Evolutionary conservation across 2,797 vertebrate genomes (phyloP).

Genomic region (Melanotaenia boesemani): DNA sequence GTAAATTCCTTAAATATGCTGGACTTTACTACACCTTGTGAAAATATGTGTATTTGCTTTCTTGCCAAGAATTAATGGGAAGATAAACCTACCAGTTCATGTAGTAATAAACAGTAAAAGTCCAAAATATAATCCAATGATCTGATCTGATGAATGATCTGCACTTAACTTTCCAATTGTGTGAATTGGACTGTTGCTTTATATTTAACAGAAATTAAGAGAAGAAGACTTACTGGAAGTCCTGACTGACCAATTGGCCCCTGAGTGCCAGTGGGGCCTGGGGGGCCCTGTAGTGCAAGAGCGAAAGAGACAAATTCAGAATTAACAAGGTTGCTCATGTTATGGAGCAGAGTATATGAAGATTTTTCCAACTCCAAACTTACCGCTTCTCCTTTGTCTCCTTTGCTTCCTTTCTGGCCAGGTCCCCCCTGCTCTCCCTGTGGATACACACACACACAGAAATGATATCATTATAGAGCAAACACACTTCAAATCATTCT

Average conservation of each 20-base stretch:
- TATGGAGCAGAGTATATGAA: neutral
- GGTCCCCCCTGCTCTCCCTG: constrained; percentile 96
- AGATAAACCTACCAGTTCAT: neutral
- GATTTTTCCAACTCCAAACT: constrained; percentile 69
- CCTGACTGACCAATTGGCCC: constrained; percentile 95
- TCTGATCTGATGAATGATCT: neutral
- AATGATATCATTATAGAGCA: neutral
- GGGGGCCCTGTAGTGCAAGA: constrained; percentile 86
- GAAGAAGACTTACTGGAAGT: constrained; percentile 69
- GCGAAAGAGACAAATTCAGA: constrained; percentile 2
- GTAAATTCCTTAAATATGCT: neutral
- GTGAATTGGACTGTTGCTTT: neutral
- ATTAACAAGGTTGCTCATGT: constrained; percentile 5
- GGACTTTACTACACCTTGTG: neutral
- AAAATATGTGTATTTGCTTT: neutral
- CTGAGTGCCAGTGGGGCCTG: constrained; percentile 89
- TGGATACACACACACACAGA: constrained; percentile 47
- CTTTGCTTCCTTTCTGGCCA: constrained; percentile 97
- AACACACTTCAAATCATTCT: constrained; percentile 1
- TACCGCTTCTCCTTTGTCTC: constrained; percentile 96
- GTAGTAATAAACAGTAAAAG: neutral
- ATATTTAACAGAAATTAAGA: neutral
- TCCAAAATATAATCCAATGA: neutral
- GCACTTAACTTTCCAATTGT: neutral
- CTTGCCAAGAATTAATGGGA: neutral